Evolutionary conservation across 2,113 vertebrate genomes (phyloP), one percentile per base, ranked within the genome.

Genomic region (Phaethornis superciliosus): DNA sequence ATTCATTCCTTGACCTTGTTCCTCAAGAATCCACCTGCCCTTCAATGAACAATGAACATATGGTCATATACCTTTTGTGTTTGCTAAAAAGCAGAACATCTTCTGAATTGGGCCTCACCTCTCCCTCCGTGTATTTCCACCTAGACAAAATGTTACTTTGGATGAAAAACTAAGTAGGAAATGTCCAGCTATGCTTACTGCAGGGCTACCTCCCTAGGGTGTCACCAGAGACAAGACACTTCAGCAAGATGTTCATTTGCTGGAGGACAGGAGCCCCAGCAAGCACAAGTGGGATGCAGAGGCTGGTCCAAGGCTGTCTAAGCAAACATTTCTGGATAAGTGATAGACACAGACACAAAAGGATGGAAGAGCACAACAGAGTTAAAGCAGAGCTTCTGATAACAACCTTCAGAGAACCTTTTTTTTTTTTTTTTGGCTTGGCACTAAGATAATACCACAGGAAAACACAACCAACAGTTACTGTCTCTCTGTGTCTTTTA

Each of bases 391-490:
- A 14, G 47, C 14, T 88, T 54, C 55, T 15, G 35, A 21, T 54
- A 90, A 77, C 63, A 76, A 14, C 58, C 58, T 87, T 71, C 40
- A 81, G 81, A 85, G 27, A 76, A 22, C 9, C 67, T 47, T 9
- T 28, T 71, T 0, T 52, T 72, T 81, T 81, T 86, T 62, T 7
- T 81, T 81, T 86, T 62, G 7, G 4, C 77, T 42, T n/a, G 42
- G 40, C 12, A 33, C 46, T 87, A 87, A 87, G 91, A 85, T 14
- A 65, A 42, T 6, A 81, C 67, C 84, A 51, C 23, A 91, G 81
- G 77, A 94, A 94, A 95, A 89, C 24, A 82, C 63, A 95, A 94
- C 55, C 9, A 2, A 78, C 63, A 89, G 46, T 87, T 95, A 91
- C 37, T 89, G 54, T 72, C 64, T 95, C 52, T 75, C 77, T 71